These are phyloP conservation scores for Tachypleus tridentatus DNA, from an alignment of 1,140 invertebrate species.

Conservation along the genomic window DNA sequence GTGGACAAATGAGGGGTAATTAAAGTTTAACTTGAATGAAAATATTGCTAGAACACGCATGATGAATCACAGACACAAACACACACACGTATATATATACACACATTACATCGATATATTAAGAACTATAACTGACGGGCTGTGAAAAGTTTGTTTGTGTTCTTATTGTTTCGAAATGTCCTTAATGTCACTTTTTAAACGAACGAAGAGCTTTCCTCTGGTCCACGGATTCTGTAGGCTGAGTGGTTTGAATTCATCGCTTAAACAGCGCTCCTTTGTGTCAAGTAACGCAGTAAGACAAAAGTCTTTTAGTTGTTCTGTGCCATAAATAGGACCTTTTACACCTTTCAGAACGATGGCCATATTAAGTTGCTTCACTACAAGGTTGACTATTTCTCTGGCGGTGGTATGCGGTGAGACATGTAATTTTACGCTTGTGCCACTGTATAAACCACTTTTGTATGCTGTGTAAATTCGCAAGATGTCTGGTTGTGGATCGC, in stretches of 20 bases:
- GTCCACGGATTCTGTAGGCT: constrained; percentile 91
- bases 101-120: no score
- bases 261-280: constrained; percentile 72
- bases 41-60: no score
- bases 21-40: no score
- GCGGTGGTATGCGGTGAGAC: constrained; percentile 81
- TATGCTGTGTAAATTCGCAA: constrained; percentile 82
- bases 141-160: no score
- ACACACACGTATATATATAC: no score
- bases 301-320: constrained; percentile 54
- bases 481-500: constrained; percentile 28
- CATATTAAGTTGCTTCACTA: constrained; percentile 88
- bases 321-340: constrained; percentile 66
- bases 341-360: constrained; percentile 73
- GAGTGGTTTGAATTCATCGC: constrained; percentile 84
- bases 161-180: no score
- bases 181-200: no score
- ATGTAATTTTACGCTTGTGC: constrained; percentile 83
- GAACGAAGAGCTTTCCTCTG: constrained; percentile 54
- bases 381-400: constrained; percentile 81
- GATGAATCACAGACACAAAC: no score
- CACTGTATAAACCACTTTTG: constrained; percentile 78
- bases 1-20: no score
- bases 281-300: constrained; percentile 93
- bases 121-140: no score